Percentiles rank a stretch among this genome's conserved stretches.
Conservation (phyloP, 1,140 invertebrate species). For the Thaumatotibia leucotreta region DNA sequence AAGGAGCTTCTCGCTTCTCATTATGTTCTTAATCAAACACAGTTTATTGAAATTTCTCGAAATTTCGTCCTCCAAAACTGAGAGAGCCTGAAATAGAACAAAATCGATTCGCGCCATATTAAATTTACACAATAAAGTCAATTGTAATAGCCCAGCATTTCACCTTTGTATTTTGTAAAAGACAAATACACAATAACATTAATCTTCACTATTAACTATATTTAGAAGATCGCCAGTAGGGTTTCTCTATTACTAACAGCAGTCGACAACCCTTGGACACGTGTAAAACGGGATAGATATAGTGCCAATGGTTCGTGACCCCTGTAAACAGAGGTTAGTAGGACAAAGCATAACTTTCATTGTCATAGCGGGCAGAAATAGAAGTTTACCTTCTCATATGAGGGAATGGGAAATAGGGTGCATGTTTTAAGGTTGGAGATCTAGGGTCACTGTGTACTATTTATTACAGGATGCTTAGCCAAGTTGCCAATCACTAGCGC, state of each 20-base stretch:
- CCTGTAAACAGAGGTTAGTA: conserved; percentile 6
- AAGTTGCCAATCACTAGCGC: too few relatives aligned
- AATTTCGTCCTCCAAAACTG: too few relatives aligned
- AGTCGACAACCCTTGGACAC: not conserved
- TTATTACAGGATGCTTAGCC: too few relatives aligned
- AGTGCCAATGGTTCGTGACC: not conserved
- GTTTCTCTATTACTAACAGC: not conserved
- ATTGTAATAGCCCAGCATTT: not conserved
- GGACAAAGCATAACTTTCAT: conserved; percentile 8
- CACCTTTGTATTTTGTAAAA: not conserved
- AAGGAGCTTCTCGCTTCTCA: too few relatives aligned
- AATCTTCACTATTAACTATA: not conserved
- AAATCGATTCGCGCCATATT: not conserved
- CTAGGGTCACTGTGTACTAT: not conserved
- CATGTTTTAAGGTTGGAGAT: not conserved
- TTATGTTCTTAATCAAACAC: too few relatives aligned
- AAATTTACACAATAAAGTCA: not conserved
- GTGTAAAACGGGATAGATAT: not conserved
- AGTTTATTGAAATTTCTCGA: too few relatives aligned
- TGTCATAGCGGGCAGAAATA: not conserved
- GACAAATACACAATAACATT: too few relatives aligned
- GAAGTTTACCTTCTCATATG: not conserved
- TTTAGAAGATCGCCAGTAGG: not conserved
- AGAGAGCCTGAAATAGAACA: too few relatives aligned
- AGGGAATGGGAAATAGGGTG: not conserved